Conservation (phyloP, 2,797 vertebrate genomes). For the Manis pentadactyla region DNA sequence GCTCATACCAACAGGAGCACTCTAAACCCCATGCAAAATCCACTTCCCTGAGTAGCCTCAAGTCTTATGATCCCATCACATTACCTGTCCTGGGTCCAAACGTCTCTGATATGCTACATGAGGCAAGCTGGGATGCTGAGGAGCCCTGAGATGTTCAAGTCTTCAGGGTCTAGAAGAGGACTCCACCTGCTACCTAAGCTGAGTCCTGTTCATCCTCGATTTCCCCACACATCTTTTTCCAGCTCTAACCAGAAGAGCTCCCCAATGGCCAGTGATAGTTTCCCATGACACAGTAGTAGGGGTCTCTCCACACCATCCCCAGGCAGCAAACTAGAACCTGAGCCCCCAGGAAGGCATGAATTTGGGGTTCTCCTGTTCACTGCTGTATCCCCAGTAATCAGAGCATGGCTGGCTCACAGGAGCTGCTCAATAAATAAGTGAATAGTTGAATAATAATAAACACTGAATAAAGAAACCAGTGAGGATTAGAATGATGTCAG, state of each 20-base stretch:
- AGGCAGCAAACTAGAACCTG: background rate
- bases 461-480: background rate
- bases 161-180: background rate
- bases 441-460: background rate
- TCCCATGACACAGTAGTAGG: background rate
- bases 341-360: background rate
- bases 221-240: background rate
- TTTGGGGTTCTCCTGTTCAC: background rate
- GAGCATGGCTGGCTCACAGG: background rate
- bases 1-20: background rate
- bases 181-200: background rate
- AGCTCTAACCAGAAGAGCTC: background rate
- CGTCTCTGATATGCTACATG: accelerated
- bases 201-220: background rate
- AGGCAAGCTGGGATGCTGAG: background rate
- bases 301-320: background rate
- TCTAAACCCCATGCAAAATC: background rate
- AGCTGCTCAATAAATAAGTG: background rate
- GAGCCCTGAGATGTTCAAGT: background rate
- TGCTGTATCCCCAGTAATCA: background rate
- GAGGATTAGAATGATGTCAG: background rate
- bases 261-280: background rate
- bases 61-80: accelerated
- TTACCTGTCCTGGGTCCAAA: background rate
- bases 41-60: background rate